These are phyloP conservation scores for Mnemiopsis leidyi DNA, from an alignment of 37 sponge, comb jelly and placozoan species.

Conservation along the genomic window DNA sequence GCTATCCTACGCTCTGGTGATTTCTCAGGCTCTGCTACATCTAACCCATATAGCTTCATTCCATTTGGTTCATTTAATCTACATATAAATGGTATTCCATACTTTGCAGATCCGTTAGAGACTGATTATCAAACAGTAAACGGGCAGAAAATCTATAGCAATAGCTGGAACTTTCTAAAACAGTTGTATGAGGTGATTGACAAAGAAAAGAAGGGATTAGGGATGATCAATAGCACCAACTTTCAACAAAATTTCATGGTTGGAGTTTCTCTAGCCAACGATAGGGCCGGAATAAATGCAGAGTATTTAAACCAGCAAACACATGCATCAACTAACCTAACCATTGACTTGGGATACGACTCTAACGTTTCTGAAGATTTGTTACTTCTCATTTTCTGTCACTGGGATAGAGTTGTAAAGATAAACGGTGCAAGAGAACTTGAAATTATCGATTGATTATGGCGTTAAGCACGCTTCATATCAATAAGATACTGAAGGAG, in stretches of 20 bases:
- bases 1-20: background rate
- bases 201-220: background rate
- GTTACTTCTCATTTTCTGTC: background rate
- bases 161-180: background rate
- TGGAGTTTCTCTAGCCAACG: background rate
- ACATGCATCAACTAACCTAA: background rate
- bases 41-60: background rate
- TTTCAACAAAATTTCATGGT: constrained; percentile 37
- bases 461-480: background rate
- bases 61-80: background rate
- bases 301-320: background rate
- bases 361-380: constrained; percentile 1
- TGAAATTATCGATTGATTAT: constrained; percentile 9
- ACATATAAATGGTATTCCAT: constrained; percentile 25
- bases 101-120: constrained; percentile 18
- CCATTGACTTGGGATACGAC: constrained; percentile 3
- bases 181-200: background rate
- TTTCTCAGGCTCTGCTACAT: background rate
- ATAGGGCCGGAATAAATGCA: background rate
- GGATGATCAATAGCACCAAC: constrained; percentile 1
- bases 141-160: background rate
- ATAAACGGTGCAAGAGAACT: background rate
- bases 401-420: background rate
- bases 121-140: background rate
- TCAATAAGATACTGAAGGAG: background rate